Evolutionary conservation across 2,113 vertebrate genomes (phyloP).

Genomic region (Phodopus roborovskii): DNA sequence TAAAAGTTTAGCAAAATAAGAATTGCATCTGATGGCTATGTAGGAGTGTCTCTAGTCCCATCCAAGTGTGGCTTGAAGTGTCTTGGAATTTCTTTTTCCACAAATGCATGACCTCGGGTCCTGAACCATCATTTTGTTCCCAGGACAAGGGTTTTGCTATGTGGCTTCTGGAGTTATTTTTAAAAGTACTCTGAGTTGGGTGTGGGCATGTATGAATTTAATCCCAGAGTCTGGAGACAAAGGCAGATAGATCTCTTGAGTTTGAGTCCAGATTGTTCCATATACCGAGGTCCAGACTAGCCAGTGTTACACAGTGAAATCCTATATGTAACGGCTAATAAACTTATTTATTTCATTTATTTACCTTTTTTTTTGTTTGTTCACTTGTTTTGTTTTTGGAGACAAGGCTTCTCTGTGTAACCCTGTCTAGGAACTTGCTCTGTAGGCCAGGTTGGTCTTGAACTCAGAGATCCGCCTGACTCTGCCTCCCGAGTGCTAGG

Average conservation of each 20-base stretch:
- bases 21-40: slow-evolving; percentile 12
- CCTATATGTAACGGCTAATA: neutral
- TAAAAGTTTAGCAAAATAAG: slow-evolving; percentile 74
- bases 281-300: neutral
- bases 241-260: neutral
- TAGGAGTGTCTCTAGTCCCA: neutral
- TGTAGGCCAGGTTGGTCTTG: neutral
- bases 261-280: neutral
- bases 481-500: neutral
- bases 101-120: neutral
- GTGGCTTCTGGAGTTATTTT: slow-evolving; percentile 30
- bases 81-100: neutral
- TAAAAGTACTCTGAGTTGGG: neutral
- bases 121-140: neutral
- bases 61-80: neutral
- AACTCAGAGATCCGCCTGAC: neutral
- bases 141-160: neutral
- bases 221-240: neutral
- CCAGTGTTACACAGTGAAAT: neutral
- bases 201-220: neutral
- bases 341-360: neutral
- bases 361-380: neutral
- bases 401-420: neutral
- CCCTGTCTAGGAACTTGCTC: neutral
- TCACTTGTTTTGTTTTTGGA: neutral